Evolutionary conservation across 2,888 invertebrate genomes (phyloP).

Genomic region (Andrena camellia): DNA sequence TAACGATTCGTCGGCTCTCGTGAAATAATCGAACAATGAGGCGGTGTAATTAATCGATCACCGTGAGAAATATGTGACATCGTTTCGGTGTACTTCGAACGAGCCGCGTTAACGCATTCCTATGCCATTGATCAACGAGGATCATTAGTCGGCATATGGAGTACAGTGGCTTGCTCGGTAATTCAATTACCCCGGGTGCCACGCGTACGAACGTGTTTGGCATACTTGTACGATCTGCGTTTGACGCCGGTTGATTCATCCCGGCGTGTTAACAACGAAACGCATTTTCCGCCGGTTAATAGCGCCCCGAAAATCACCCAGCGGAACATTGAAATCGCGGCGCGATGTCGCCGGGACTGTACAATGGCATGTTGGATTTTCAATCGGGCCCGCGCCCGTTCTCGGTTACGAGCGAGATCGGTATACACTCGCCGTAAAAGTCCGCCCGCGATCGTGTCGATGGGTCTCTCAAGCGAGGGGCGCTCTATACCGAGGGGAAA

Average conservation of each 20-base stretch:
- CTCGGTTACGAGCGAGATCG: constrained; percentile 43
- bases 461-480: constrained; percentile 28
- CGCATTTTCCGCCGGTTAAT: constrained; percentile 75
- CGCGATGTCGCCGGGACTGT: constrained; percentile 55
- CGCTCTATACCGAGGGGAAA: not conserved
- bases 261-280: constrained; percentile 76
- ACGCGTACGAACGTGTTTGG: constrained; percentile 70
- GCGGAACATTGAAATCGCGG: constrained; percentile 66
- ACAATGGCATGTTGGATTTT: constrained; percentile 66
- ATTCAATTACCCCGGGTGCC: constrained; percentile 65
- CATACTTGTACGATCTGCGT: constrained; percentile 81
- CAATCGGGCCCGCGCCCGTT: constrained; percentile 52
- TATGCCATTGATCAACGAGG: constrained; percentile 66
- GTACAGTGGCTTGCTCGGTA: constrained; percentile 71
- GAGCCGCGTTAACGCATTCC: constrained; percentile 50
- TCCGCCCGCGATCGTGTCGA: constrained; percentile 15
- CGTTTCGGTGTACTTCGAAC: constrained; percentile 37
- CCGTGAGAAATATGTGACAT: constrained; percentile 62
- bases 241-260: constrained; percentile 80
- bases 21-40: constrained; percentile 44
- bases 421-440: constrained; percentile 27
- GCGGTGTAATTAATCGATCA: constrained; percentile 54
- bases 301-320: constrained; percentile 61
- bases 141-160: constrained; percentile 76
- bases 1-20: constrained; percentile 6